Base-by-base conservation (phyloP, 2,797 vertebrate genomes). In the Catharus ustulatus region DNA sequence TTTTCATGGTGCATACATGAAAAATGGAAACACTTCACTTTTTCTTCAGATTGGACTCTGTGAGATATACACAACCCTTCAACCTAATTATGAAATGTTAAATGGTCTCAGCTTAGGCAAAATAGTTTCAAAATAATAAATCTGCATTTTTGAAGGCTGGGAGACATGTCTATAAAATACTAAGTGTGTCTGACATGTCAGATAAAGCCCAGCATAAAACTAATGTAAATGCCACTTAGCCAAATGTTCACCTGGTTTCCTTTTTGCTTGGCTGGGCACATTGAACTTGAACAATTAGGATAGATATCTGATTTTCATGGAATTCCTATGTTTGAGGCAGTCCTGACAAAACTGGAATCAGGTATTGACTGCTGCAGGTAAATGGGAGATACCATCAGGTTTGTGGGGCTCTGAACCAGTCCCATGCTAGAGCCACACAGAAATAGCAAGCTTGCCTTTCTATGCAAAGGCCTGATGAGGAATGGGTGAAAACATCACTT, bases 171-270 rank as follows among this genome's bases (percentile, higher is more conserved):
- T 94, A 59, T 78, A 88, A 89, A 95, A 76, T 46, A 86, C 45
- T 79, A 92, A 92, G n/a, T 54, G 49, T 62, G 22, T 68, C 89
- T 93, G 76, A 82, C 58, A 76, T 63, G 32, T n/a, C 52, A 86
- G 81, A 95, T 91, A 95, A 94, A 92, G 78, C 19, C 72, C 78
- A 49, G 45, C 45, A 48, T 34, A 94, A 92, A 97, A 95, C 78
- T 72, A 84, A 81, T 10, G 19, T 67, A 46, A 94, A 32, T 30
- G 55, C 7, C 27, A 52, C 69, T 82, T 89, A 38, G 52, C 58
- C 80, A 89, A 73, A 66, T 38, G 11, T n/a, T 89, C 29, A 62
- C 67, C 69, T 77, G 7, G 22, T 82, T 93, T 85, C 49, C 38
- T 78, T 61, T 61, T 84, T 55, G 45, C 79, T 93, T 87, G 46